phyloP scores from a whole-genome alignment of 2,113 vertebrate genomes.

The Pangasianodon hypophthalmus region DNA sequence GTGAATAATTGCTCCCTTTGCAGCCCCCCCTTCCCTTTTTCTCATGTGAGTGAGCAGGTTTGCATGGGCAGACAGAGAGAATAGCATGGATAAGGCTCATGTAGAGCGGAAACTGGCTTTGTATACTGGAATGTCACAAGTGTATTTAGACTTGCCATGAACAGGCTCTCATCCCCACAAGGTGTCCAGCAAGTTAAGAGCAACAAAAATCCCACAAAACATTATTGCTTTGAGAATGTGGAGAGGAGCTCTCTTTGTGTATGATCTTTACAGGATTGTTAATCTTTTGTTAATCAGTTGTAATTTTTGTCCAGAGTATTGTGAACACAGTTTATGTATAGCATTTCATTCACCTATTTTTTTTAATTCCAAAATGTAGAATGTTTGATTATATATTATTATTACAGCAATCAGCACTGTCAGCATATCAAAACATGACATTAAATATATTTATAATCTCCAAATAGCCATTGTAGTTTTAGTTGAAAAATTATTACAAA shows the following conservation, averaged over 20 bases:
- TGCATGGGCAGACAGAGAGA: conserved; percentile 52
- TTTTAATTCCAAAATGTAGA: background rate
- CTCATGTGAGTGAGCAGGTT: conserved; percentile 19
- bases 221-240: background rate
- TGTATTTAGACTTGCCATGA: conserved; percentile 1
- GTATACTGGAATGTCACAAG: conserved; percentile 48
- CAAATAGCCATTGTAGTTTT: background rate
- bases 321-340: background rate
- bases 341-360: background rate
- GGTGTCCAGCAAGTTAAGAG: background rate
- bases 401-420: background rate
- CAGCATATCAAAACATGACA: background rate
- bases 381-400: background rate
- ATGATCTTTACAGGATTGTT: background rate
- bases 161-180: background rate
- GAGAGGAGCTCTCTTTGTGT: background rate
- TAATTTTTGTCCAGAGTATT: background rate
- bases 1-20: background rate
- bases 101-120: conserved; percentile 33
- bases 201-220: background rate
- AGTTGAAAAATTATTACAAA: background rate
- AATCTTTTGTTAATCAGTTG: background rate
- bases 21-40: background rate
- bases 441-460: background rate
- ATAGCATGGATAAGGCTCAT: conserved; percentile 34